phyloP scores from a whole-genome alignment of 2,797 vertebrate genomes.

The Pogoniulus pusillus region DNA sequence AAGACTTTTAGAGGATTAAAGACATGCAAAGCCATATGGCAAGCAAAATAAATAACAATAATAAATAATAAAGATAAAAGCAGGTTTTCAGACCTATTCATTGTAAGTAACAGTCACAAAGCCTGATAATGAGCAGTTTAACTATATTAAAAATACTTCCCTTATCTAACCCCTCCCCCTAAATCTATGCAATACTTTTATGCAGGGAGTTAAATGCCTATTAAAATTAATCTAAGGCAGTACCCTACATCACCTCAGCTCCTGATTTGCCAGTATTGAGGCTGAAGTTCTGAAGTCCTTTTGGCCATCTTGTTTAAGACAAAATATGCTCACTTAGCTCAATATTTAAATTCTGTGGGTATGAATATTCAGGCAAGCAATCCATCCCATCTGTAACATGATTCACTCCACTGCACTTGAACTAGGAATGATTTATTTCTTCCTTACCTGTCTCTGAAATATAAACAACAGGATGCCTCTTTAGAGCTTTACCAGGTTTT shows the following conservation, averaged over 20 bases:
- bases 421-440: neutral
- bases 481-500: constrained; percentile 72
- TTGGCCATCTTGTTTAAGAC: neutral
- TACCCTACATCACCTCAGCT: neutral
- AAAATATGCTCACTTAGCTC: no score
- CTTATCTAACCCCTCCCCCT: neutral
- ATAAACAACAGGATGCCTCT: constrained; percentile 86
- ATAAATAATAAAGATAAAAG: no score
- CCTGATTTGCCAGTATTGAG: neutral
- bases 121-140: neutral
- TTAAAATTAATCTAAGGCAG: neutral
- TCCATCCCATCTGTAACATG: neutral
- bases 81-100: neutral
- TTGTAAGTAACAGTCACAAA: neutral
- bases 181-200: neutral
- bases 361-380: neutral
- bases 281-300: neutral
- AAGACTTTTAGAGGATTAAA: neutral
- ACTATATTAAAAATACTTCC: neutral
- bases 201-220: neutral
- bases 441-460: constrained; percentile 93
- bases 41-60: neutral
- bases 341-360: neutral
- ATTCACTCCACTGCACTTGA: neutral
- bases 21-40: neutral